These are phyloP conservation scores for Vannuccia rotundouncinata DNA, from an alignment of 2,888 invertebrate genomes.

Conservation along the genomic window DNA sequence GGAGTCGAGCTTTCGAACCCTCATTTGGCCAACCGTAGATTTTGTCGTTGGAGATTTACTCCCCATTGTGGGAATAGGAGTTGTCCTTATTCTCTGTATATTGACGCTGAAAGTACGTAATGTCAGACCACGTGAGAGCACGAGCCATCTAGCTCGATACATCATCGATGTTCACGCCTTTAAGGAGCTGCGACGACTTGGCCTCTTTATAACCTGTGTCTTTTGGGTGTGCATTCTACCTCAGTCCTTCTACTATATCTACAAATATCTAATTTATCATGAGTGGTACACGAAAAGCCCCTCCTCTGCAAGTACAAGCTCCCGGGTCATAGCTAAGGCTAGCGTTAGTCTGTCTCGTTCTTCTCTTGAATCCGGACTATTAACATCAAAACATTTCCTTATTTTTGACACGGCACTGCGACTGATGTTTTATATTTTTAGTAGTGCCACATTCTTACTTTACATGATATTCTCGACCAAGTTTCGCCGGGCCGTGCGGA, in stretches of 20 bases:
- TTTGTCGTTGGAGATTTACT: background rate
- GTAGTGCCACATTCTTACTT: background rate
- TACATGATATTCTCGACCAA: background rate
- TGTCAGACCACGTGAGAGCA: background rate
- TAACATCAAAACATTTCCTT: background rate
- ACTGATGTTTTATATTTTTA: background rate
- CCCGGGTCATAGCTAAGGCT: too few species aligned
- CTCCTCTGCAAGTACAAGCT: background rate
- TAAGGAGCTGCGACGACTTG: slow-evolving; percentile 5
- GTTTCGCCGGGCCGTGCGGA: background rate
- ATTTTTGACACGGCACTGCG: background rate
- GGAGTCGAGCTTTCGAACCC: slow-evolving; percentile 15
- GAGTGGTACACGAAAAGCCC: background rate
- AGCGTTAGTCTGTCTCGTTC: background rate
- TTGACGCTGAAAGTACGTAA: background rate
- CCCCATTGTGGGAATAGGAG: background rate
- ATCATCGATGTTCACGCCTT: slow-evolving; percentile 22
- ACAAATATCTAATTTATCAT: background rate
- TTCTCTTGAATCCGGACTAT: background rate
- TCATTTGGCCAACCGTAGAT: slow-evolving; percentile 28
- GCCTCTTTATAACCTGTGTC: background rate
- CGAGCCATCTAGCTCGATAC: background rate
- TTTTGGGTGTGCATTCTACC: background rate
- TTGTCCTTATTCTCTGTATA: background rate
- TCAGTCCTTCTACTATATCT: background rate